Conservation (phyloP, 2,113 vertebrate genomes). For the Gymnorhina tibicen region DNA sequence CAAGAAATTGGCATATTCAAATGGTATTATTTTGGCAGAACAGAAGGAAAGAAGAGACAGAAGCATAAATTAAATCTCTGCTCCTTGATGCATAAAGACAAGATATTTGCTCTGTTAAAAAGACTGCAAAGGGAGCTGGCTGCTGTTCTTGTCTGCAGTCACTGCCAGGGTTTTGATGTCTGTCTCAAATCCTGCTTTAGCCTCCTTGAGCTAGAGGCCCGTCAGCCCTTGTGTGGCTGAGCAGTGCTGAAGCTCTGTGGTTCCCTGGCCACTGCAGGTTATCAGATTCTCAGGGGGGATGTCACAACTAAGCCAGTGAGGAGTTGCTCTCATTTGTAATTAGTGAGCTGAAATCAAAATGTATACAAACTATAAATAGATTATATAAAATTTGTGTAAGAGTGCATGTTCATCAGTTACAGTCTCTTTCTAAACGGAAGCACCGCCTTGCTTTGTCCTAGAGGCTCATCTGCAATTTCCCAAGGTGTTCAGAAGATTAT, state of each 20-base stretch:
- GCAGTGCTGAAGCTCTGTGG: not conserved
- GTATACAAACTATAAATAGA: not conserved
- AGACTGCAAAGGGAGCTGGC: not conserved
- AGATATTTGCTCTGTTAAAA: not conserved
- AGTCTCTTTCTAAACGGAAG: not conserved
- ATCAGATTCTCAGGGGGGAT: not conserved
- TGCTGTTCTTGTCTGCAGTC: not conserved
- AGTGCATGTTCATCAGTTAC: not conserved
- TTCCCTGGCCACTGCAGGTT: not conserved
- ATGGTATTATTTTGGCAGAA: not conserved
- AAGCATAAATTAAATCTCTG: not conserved
- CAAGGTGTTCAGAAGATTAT: not conserved
- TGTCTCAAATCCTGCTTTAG: not conserved
- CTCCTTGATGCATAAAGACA: not conserved
- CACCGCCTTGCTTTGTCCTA: not conserved
- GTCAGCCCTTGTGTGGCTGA: not conserved
- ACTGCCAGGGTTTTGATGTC: not conserved
- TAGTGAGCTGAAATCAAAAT: not conserved
- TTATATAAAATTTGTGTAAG: not conserved
- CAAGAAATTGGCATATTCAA: not conserved
- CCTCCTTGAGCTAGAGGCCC: not conserved
- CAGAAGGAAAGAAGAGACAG: not conserved
- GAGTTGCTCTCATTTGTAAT: not conserved
- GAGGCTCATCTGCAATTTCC: not conserved
- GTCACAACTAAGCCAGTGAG: not conserved